Conservation (phyloP, 2,797 vertebrate genomes). For the Chromis chromis region DNA sequence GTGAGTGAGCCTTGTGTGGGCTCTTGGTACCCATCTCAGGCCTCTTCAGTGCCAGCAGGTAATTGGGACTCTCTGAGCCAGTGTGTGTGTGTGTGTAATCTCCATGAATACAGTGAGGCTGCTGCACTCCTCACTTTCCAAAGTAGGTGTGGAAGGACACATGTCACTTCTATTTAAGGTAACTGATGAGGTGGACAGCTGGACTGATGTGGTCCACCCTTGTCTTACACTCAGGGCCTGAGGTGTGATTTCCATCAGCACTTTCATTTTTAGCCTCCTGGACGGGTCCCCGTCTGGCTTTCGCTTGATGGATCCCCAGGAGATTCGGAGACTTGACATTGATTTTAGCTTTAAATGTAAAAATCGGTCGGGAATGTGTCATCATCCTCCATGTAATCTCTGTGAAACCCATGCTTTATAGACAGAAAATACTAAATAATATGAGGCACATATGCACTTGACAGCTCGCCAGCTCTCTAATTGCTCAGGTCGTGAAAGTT, state of each 20-base stretch:
- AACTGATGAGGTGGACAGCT: slow-evolving; percentile 65
- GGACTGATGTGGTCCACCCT: slow-evolving; percentile 40
- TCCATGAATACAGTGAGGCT: slow-evolving; percentile 64
- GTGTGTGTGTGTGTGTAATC: slow-evolving; percentile 46
- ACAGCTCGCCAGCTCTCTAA: slow-evolving; percentile 35
- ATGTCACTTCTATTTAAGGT: slow-evolving; percentile 67
- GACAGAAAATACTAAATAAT: slow-evolving; percentile 11
- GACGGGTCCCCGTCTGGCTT: slow-evolving; percentile 13
- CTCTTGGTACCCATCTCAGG: slow-evolving; percentile 62
- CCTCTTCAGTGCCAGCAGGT: slow-evolving; percentile 71
- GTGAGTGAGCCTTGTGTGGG: slow-evolving; percentile 64
- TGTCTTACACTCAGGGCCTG: slow-evolving; percentile 27
- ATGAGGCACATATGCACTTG: slow-evolving; percentile 23
- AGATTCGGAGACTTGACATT: slow-evolving; percentile 13
- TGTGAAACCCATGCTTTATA: neutral
- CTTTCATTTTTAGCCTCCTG: slow-evolving; percentile 48
- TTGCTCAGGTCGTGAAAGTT: slow-evolving; percentile 27
- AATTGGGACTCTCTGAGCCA: slow-evolving; percentile 72
- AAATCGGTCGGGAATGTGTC: slow-evolving; percentile 9
- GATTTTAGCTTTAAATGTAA: slow-evolving; percentile 48
- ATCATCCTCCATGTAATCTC: slow-evolving; percentile 20
- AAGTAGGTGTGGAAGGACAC: slow-evolving; percentile 48
- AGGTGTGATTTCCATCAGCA: slow-evolving; percentile 50
- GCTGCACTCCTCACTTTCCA: slow-evolving; percentile 26
- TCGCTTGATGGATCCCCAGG: slow-evolving; percentile 12